Base-by-base conservation (phyloP, 2,113 vertebrate species). In the zebrafish (Danio rerio) region DNA sequence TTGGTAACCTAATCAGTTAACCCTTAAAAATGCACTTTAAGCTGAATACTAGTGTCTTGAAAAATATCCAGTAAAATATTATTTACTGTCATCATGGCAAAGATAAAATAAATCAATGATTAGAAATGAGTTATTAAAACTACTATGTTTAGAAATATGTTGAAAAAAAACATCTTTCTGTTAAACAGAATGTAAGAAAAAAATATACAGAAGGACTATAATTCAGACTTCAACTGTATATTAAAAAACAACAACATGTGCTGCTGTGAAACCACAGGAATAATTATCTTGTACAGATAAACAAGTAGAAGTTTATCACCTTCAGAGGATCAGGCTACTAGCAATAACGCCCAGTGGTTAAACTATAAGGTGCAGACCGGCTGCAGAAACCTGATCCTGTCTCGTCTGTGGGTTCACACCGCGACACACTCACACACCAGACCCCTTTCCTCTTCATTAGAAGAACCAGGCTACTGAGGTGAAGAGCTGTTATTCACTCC, bases 371-470 rank as follows among this genome's bases (percentile, higher is more conserved):
- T 77, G 81, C 52, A 66, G 49, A 59, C 68, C n/a, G 53, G 42
- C 72, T 40, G 73, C 50, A 82, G 91, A 85, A 89, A 87, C 61
- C 20, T 52, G 88, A 91, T 47, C 86, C 66, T 9, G 49, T 76
- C 31, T 73, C 21, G 73, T 43, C 70, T 47, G 0, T 49, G 1
- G 53, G 5, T 81, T 75, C 91, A 78, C 7, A 49, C 82, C 76
- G 86, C 18, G 88, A 83, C 82, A 79, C 75, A 88, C 81, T 88
- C 89, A 69, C 75, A 47, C 0, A 45, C 81, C 72, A 61, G 18
- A 71, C 18, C n/a, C 81, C 81, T 89, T 89, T 86, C 71, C 86
- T 89, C 86, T 92, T 92, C 88, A 80, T 91, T 85, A 86, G 84
- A 81, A 82, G 0, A 16, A 45, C 50, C 73, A 81, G 92, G 91